Percentiles rank a stretch among this genome's conserved stretches.
Evolutionary conservation across 2,113 vertebrate species (phyloP).

Genomic region (Clarias macrocephalus): DNA sequence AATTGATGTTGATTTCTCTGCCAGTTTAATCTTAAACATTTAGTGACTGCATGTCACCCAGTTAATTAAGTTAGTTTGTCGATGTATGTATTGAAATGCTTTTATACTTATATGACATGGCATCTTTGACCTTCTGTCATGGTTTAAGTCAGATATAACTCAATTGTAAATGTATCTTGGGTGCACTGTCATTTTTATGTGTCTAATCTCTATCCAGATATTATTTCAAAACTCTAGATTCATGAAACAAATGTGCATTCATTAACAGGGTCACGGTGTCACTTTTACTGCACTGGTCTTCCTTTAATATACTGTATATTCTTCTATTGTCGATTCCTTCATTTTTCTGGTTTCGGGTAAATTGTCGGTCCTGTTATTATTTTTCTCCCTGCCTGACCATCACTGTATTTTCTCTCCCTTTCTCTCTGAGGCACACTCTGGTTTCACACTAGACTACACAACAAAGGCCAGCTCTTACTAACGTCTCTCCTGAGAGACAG

Average conservation of each 20-base stretch:
- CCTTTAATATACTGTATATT: not conserved
- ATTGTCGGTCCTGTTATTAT: not conserved
- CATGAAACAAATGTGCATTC: not conserved
- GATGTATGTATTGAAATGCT: not conserved
- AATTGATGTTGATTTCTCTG: not conserved
- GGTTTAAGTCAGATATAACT: not conserved
- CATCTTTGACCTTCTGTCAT: not conserved
- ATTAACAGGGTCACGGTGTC: not conserved
- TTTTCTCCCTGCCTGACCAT: not conserved
- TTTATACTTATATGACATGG: not conserved
- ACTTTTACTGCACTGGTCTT: not conserved
- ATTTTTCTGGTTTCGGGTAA: not conserved
- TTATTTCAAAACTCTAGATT: not conserved
- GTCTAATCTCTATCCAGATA: not conserved
- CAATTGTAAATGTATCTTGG: not conserved
- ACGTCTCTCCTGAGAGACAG: constrained; percentile 18
- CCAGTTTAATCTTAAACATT: not conserved
- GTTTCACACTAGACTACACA: constrained; percentile 37
- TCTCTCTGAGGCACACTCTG: not conserved
- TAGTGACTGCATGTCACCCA: too few relatives aligned
- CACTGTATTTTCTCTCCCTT: not conserved
- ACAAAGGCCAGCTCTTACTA: constrained; percentile 6
- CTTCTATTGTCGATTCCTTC: not conserved
- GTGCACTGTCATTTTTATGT: not conserved
- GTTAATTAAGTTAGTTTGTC: not conserved